Evolutionary conservation across 2,888 invertebrate species (phyloP), one percentile per base, ranked within the genome.

Genomic region (Pterostichus niger): DNA sequence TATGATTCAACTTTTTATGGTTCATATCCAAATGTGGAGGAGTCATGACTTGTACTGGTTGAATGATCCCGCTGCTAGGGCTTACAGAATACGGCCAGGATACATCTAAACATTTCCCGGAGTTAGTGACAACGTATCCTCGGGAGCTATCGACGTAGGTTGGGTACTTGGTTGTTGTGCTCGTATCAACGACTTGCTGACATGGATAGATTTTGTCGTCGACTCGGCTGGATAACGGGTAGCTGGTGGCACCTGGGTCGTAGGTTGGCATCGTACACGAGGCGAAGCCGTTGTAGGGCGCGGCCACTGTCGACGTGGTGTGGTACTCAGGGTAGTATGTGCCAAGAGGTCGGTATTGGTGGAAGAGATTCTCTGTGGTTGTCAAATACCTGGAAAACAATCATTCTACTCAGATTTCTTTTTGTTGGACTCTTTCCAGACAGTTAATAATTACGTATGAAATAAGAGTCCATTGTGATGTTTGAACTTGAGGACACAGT

Each of bases 321-420:
- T 94, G 94, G 86, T 95, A 95, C 68, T 95, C 95, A 0, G 95
- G 94, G 87, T 96, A 96, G 89, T 97, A 97, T 4, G 94, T 92
- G 52, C 96, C 95, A 73, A 97, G 90, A n/a, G 97, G 95, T 85
- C 97, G 94, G 90, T 97, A 97, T 89, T 97, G 97, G 88, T 96
- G 95, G 91, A 97, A 97, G 87, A 97, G 92, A 88, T 97, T 97
- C 87, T 97, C 97, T 9, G 96, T 94, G 52, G 95, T 89, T 7
- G 92, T 93, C 86, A 97, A 91, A 90, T 97, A 94, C 49, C 92
- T 90, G 86, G 15, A 44, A 15, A 7, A 44, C 44, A 7, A 24
- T 40, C 1, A 5, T 40, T 1, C 2, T 24, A 24, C 2, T 24
- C 3, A 24, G 24, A 24, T 24, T 24, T 24, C n/a, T n/a, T 24